Evolutionary conservation across 2,888 invertebrate genomes (phyloP).

Genomic region (Tenthredo mesomela): DNA sequence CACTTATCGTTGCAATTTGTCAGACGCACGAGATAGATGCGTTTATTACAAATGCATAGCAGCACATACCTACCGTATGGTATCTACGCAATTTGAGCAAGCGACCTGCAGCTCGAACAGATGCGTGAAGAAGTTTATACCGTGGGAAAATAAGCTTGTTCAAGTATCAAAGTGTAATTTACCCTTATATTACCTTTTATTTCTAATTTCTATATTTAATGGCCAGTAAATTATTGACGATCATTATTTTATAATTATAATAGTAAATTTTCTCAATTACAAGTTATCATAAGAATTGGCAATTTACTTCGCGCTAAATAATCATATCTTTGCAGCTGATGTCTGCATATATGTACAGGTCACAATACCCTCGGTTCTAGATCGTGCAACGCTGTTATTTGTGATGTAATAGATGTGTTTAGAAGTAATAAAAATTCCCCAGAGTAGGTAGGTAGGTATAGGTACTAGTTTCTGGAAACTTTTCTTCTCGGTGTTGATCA

Average conservation of each 20-base stretch:
- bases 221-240: neutral
- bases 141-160: neutral
- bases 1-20: neutral
- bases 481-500: conserved; percentile 8
- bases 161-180: neutral
- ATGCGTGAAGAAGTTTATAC: neutral
- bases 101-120: neutral
- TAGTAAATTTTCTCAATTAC: neutral
- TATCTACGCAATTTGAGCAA: neutral
- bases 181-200: neutral
- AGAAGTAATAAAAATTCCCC: neutral
- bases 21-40: neutral
- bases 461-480: neutral
- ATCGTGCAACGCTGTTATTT: neutral
- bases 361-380: neutral
- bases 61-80: neutral
- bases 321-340: neutral
- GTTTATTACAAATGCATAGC: neutral
- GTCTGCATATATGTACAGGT: neutral
- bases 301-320: neutral
- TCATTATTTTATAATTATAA: neutral
- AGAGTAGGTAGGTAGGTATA: neutral
- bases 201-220: neutral
- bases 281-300: neutral
- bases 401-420: neutral